Evolutionary conservation across 2,888 invertebrate genomes (phyloP).

Genomic region (Lordiphosa fenestrarum): DNA sequence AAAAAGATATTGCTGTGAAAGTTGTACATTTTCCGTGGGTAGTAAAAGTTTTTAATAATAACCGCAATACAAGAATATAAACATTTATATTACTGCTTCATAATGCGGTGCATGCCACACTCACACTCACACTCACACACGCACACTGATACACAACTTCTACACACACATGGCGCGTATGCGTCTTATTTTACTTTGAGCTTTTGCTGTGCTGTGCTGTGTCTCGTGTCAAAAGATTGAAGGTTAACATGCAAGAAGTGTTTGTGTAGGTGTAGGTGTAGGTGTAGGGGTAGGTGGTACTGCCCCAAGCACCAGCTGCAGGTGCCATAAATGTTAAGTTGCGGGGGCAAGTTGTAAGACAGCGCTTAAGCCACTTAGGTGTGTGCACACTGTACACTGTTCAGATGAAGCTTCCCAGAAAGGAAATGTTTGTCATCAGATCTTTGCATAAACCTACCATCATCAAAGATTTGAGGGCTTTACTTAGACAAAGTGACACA

Average conservation of each 20-base stretch:
- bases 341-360: constrained; percentile 3
- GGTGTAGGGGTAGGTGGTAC: not conserved
- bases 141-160: not conserved
- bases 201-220: constrained; percentile 31
- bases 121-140: not conserved
- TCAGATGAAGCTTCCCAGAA: not conserved
- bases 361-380: constrained; percentile 19
- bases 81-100: constrained; percentile 74
- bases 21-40: constrained; percentile 57
- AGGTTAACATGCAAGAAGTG: constrained; percentile 51
- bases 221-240: constrained; percentile 61
- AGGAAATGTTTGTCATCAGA: no score
- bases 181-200: constrained; percentile 54
- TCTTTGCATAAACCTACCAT: no score
- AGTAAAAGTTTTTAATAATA: constrained; percentile 75
- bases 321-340: constrained; percentile 63
- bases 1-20: constrained; percentile 63
- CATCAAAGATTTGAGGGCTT: no score
- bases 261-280: constrained; percentile 5
- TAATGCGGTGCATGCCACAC: constrained; percentile 44
- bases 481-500: no score
- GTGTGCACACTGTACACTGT: not conserved
- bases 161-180: constrained; percentile 42
- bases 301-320: constrained; percentile 48
- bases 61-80: constrained; percentile 76